phyloP scores from a whole-genome alignment of 2,888 invertebrate genomes.

The Patella ulyssiponensis region DNA sequence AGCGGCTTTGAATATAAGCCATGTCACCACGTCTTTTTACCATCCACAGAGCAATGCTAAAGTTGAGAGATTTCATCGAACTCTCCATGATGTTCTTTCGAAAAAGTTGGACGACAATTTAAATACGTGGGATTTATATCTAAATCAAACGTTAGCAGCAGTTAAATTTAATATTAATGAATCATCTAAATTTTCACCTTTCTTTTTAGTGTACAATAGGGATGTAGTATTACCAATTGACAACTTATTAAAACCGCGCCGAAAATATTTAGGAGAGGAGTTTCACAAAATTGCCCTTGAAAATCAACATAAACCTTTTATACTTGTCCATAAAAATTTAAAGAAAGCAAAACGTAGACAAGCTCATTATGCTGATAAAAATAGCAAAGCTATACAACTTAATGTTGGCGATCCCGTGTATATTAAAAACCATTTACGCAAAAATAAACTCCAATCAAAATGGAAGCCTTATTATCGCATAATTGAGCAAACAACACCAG shows the following conservation, averaged over 20 bases:
- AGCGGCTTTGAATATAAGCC: constrained; percentile 10
- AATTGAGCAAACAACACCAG: constrained; percentile 25
- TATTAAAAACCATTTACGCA: constrained; percentile 23
- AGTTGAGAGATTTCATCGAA: constrained; percentile 26
- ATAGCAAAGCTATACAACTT: constrained; percentile 5
- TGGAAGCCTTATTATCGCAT: constrained; percentile 31
- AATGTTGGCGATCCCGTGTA: constrained; percentile 31
- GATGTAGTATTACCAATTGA: constrained; percentile 12
- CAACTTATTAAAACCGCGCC: constrained; percentile 5
- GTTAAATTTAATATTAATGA: constrained; percentile 14
- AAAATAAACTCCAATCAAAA: constrained; percentile 21
- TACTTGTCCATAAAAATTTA: neutral
- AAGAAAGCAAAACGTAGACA: neutral
- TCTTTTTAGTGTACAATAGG: constrained; percentile 11
- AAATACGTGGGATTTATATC: constrained; percentile 15
- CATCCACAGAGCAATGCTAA: constrained; percentile 19
- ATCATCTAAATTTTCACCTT: neutral
- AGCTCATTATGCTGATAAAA: constrained; percentile 4
- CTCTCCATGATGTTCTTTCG: constrained; percentile 17
- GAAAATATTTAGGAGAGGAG: constrained; percentile 11
- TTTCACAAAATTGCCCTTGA: constrained; percentile 4
- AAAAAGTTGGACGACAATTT: constrained; percentile 15
- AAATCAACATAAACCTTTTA: constrained; percentile 18
- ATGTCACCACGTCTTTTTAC: constrained; percentile 15
- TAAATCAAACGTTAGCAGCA: constrained; percentile 17